Evolutionary conservation across 2,113 vertebrate species (phyloP).

Genomic region (Lepisosteus osseus): DNA sequence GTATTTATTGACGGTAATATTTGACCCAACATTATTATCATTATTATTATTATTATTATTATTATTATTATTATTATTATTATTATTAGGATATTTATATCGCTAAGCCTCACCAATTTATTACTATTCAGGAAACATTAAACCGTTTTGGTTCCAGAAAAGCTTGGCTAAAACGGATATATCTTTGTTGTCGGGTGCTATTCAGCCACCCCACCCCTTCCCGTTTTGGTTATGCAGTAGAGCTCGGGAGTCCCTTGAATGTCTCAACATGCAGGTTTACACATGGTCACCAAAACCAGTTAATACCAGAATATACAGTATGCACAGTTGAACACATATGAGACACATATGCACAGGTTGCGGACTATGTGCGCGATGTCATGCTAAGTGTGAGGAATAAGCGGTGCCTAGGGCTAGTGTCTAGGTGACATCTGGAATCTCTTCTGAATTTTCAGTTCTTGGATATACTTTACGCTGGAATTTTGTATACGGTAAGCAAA

Average conservation of each 20-base stretch:
- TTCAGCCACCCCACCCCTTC: slow-evolving; percentile 27
- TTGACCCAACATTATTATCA: background rate
- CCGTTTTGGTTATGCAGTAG: slow-evolving; percentile 17
- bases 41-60: background rate
- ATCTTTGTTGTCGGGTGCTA: slow-evolving; percentile 14
- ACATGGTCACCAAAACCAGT: background rate
- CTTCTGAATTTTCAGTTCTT: too few species aligned
- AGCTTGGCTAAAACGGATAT: slow-evolving; percentile 16
- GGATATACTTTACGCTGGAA: too few species aligned
- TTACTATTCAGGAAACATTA: background rate
- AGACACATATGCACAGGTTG: background rate
- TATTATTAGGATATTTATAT: too few species aligned
- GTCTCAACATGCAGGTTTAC: slow-evolving; percentile 1
- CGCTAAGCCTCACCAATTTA: background rate
- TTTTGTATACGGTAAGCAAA: too few species aligned
- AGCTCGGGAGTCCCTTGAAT: background rate
- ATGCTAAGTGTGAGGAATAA: background rate
- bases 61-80: too few species aligned
- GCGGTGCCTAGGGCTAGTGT: background rate
- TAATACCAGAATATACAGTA: background rate
- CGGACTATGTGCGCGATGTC: background rate
- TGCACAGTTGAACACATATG: background rate
- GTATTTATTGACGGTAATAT: background rate
- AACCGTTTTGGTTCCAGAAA: background rate
- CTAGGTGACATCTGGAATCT: too few species aligned